A percentile compares a stretch with the other conserved stretches of the same genome.
Evolutionary conservation across 2,888 invertebrate species (phyloP).

Genomic region (Acleris laterana): DNA sequence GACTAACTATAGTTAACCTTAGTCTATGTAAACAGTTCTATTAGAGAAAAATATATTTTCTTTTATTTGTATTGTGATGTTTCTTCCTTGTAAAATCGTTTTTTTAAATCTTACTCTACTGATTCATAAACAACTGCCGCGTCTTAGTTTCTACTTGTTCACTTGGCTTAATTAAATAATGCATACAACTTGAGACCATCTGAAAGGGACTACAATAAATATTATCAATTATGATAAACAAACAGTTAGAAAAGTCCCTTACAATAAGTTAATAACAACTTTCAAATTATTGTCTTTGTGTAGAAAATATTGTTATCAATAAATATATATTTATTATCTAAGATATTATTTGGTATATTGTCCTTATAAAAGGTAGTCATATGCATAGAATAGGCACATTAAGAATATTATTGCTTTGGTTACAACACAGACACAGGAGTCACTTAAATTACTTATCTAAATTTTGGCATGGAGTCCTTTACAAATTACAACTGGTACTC

Average conservation of each 20-base stretch:
- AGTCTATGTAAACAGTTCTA: conserved; percentile 9
- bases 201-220: conserved; percentile 21
- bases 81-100: conserved; percentile 19
- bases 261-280: conserved; percentile 24
- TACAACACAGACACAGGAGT: conserved; percentile 76
- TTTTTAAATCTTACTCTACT: not conserved
- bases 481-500: conserved; percentile 58
- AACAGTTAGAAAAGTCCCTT: conserved; percentile 27
- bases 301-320: conserved; percentile 43
- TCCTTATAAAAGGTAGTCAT: conserved; percentile 57
- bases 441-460: conserved; percentile 76
- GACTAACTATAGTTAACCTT: conserved; percentile 1
- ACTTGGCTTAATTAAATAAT: conserved; percentile 56
- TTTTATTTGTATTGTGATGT: conserved; percentile 54
- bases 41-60: conserved; percentile 3
- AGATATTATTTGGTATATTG: conserved; percentile 70
- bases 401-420: conserved; percentile 82
- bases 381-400: conserved; percentile 75
- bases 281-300: conserved; percentile 17
- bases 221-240: conserved; percentile 21
- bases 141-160: conserved; percentile 55
- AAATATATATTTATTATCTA: conserved; percentile 58
- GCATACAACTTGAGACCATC: conserved; percentile 58
- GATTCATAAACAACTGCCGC: conserved; percentile 4
- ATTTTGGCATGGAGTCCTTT: conserved; percentile 76